A percentile compares a stretch with the other conserved stretches of the same genome.
Evolutionary conservation across 2,888 invertebrate genomes (phyloP).

Genomic region (Criorhina ranunculi): DNA sequence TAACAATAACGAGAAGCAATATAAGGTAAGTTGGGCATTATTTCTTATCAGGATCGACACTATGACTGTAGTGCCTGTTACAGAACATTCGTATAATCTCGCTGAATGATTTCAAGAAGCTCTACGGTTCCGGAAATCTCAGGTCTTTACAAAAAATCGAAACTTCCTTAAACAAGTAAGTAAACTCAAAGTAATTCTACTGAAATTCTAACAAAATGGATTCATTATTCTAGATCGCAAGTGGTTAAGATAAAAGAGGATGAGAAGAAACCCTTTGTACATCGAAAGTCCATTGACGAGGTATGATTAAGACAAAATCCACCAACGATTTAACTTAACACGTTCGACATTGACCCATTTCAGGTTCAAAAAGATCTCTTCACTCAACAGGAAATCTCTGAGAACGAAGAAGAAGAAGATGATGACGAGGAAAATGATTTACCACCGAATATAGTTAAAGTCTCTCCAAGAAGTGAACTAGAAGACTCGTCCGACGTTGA

Average conservation of each 20-base stretch:
- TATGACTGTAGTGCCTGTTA: conserved; percentile 8
- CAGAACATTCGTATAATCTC: conserved; percentile 84
- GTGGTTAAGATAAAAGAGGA: conserved; percentile 56
- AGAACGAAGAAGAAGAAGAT: conserved; percentile 53
- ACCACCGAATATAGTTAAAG: conserved; percentile 77
- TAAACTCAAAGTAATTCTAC: not conserved
- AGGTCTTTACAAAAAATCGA: conserved; percentile 82
- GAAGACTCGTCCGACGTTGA: conserved; percentile 56
- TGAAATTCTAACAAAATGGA: not conserved
- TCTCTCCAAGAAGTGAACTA: conserved; percentile 70
- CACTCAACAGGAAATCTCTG: conserved; percentile 10
- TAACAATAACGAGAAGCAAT: conserved; percentile 41
- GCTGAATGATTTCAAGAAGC: conserved; percentile 83
- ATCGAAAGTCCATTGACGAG: conserved; percentile 79
- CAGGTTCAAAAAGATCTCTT: not conserved
- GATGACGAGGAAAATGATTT: conserved; percentile 72
- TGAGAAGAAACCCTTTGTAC: conserved; percentile 79
- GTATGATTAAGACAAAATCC: conserved; percentile 64
- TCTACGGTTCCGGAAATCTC: conserved; percentile 81
- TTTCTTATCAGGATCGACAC: not conserved
- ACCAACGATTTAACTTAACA: not conserved
- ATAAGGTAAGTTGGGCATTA: conserved; percentile 55
- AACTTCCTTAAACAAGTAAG: conserved; percentile 80
- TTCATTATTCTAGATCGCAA: conserved; percentile 78
- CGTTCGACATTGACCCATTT: not conserved